Evolutionary conservation across 1,140 invertebrate species (phyloP).

Genomic region (Bilobella aurantiaca): DNA sequence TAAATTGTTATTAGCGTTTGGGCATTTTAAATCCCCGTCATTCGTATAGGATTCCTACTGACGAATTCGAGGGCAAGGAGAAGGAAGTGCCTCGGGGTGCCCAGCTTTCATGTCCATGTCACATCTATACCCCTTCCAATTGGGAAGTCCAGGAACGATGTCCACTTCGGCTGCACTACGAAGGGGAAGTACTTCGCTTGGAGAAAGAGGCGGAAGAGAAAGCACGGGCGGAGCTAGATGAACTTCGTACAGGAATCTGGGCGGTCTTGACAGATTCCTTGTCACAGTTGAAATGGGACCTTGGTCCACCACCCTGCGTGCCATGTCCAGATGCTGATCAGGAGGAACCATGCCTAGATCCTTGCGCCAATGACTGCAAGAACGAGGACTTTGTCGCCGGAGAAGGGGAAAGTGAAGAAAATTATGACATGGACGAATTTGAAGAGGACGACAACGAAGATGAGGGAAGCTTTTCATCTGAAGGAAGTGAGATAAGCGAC

Average conservation of each 20-base stretch:
- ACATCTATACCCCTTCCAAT: background rate
- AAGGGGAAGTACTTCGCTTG: background rate
- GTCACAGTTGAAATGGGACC: background rate
- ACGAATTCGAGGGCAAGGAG: background rate
- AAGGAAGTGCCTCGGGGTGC: background rate
- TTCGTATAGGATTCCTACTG: background rate
- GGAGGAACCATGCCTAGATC: background rate
- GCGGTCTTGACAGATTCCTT: background rate
- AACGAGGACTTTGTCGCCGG: too few species aligned
- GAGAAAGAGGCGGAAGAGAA: background rate
- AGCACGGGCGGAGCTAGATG: background rate
- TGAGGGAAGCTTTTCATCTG: too few species aligned
- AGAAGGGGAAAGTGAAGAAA: too few species aligned
- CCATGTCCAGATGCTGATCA: background rate
- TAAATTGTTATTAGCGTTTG: too few species aligned
- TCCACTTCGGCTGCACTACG: background rate
- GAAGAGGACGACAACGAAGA: too few species aligned
- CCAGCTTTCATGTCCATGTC: background rate
- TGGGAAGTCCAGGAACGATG: background rate
- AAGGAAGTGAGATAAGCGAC: too few species aligned
- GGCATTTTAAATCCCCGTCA: background rate
- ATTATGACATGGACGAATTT: too few species aligned
- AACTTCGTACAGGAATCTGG: background rate
- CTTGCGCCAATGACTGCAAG: background rate
- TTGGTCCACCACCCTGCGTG: background rate